Conservation (phyloP, 2,888 invertebrate species). For the Campoplex capitator region DNA sequence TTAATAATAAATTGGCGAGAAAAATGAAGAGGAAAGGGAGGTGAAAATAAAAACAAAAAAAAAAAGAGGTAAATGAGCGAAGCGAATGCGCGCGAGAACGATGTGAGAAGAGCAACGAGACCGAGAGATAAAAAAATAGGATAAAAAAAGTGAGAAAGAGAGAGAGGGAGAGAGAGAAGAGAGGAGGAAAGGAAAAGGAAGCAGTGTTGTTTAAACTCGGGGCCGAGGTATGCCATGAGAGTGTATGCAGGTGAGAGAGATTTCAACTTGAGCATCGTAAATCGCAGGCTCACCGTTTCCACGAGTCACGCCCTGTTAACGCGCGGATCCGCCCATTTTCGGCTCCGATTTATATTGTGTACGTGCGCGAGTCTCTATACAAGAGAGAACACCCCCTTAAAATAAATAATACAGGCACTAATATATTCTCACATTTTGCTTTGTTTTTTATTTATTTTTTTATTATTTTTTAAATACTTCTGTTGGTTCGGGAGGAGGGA, state of each 20-base stretch:
- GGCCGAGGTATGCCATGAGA: constrained; percentile 24
- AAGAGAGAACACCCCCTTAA: neutral
- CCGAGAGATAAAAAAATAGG: neutral
- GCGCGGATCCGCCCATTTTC: constrained; percentile 75
- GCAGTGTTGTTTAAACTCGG: constrained; percentile 44
- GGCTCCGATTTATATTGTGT: constrained; percentile 65
- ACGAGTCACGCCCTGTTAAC: constrained; percentile 79
- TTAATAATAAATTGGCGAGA: constrained; percentile 71
- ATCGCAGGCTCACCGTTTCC: constrained; percentile 77
- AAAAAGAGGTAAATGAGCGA: constrained; percentile 19
- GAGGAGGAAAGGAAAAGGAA: constrained; percentile 38
- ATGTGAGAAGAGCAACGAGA: constrained; percentile 26
- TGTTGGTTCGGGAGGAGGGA: neutral
- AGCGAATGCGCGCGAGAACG: constrained; percentile 44
- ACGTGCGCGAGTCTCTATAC: constrained; percentile 39
- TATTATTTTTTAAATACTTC: neutral
- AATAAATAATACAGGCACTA: constrained; percentile 9
- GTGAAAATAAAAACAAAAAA: constrained; percentile 21
- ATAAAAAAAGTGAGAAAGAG: constrained; percentile 5
- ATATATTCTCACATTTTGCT: constrained; percentile 1
- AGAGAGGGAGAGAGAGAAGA: neutral
- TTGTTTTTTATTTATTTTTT: neutral
- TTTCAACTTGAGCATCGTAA: constrained; percentile 76
- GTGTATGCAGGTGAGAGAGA: constrained; percentile 64
- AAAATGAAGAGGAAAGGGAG: constrained; percentile 5